These are phyloP conservation scores for Limulus polyphemus DNA, from an alignment of 2,888 invertebrate species.

Conservation along the genomic window DNA sequence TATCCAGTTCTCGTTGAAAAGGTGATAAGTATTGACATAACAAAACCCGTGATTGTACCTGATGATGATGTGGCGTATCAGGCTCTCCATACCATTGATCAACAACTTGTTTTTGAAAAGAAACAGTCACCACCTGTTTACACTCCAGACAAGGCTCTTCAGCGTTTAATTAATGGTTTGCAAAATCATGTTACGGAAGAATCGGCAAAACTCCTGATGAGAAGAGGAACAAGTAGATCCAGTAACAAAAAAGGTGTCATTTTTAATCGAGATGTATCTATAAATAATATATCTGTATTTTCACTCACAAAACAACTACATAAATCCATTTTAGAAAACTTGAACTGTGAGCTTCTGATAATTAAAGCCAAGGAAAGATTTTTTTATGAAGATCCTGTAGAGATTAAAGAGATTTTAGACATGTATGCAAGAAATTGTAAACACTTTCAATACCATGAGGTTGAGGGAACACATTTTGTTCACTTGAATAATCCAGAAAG, in stretches of 20 bases:
- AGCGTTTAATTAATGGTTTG: constrained; percentile 14
- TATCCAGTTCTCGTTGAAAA: constrained; percentile 33
- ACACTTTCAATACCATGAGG: constrained; percentile 6
- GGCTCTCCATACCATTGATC: constrained; percentile 5
- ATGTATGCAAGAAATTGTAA: constrained; percentile 6
- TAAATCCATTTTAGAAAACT: constrained; percentile 43
- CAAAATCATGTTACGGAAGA: constrained; percentile 41
- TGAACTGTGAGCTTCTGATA: constrained; percentile 51
- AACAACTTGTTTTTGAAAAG: constrained; percentile 12
- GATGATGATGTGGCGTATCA: constrained; percentile 7
- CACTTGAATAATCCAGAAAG: constrained; percentile 29
- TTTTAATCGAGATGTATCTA: constrained; percentile 60
- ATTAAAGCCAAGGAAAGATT: constrained; percentile 54
- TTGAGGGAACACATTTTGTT: constrained; percentile 13
- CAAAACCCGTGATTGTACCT: constrained; percentile 19
- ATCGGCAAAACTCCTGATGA: constrained; percentile 56
- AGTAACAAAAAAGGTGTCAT: constrained; percentile 40
- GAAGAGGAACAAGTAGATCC: constrained; percentile 46
- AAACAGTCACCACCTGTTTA: constrained; percentile 13
- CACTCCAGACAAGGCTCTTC: constrained; percentile 12
- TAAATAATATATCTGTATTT: constrained; percentile 42
- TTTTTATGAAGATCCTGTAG: constrained; percentile 16
- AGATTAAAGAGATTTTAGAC: constrained; percentile 3
- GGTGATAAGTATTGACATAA: constrained; percentile 29
- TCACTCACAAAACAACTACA: constrained; percentile 28